These are phyloP conservation scores for Rhinoptilus africanus DNA, from an alignment of 2,113 vertebrate genomes.

Conservation along the genomic window DNA sequence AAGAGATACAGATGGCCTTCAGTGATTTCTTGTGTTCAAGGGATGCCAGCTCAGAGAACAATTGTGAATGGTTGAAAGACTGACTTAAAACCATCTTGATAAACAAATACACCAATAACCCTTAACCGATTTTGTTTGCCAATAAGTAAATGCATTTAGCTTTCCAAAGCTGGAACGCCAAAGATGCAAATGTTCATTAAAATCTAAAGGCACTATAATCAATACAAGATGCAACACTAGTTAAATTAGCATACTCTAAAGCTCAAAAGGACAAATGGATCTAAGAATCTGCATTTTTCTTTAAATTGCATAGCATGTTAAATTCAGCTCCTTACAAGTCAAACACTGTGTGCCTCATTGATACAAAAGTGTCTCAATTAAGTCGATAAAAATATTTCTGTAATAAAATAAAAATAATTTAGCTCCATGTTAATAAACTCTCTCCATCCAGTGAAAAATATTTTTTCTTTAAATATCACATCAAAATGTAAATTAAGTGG, in stretches of 20 bases:
- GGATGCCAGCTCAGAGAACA: slow-evolving; percentile 14
- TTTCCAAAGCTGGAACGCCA: not conserved
- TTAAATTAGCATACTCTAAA: not conserved
- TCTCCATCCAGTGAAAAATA: not conserved
- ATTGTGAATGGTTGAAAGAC: slow-evolving; percentile 7
- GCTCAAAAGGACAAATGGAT: not conserved
- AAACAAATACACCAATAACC: slow-evolving; percentile 19
- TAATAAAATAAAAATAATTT: slow-evolving; percentile 6
- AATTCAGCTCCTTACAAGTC: slow-evolving; percentile 10
- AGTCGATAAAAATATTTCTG: not conserved
- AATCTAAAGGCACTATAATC: slow-evolving; percentile 5
- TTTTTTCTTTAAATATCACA: slow-evolving; percentile 26
- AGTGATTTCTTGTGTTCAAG: not conserved
- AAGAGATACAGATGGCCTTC: slow-evolving; percentile 22
- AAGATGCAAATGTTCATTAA: not conserved
- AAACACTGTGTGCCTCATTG: not conserved
- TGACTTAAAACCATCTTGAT: slow-evolving; percentile 17
- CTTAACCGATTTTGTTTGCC: not conserved
- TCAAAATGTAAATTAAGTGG: slow-evolving; percentile 42
- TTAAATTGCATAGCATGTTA: not conserved
- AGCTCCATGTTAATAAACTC: not conserved
- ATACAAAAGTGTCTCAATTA: not conserved
- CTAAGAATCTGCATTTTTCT: not conserved
- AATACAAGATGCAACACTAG: not conserved
- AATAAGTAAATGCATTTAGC: not conserved